These are phyloP conservation scores for Sinelater perroti DNA, from an alignment of 2,888 invertebrate genomes.

Conservation along the genomic window DNA sequence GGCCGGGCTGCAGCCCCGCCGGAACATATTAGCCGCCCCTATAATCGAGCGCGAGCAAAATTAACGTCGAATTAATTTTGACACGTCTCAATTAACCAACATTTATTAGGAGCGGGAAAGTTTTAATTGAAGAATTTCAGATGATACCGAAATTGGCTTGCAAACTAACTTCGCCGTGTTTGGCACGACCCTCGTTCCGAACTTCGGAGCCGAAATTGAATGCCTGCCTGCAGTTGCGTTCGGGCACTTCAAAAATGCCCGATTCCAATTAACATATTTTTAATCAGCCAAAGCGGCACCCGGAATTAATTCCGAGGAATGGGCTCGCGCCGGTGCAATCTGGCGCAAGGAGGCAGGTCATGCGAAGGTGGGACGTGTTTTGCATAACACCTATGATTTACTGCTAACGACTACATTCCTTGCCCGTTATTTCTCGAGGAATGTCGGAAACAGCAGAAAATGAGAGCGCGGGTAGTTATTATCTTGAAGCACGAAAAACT, in stretches of 20 bases:
- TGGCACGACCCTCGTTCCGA: constrained; percentile 15
- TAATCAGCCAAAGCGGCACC: constrained; percentile 1
- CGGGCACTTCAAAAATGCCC: constrained; percentile 21
- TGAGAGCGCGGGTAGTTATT: no score
- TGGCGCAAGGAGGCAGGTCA: not conserved
- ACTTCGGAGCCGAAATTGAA: constrained; percentile 23
- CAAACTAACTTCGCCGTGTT: constrained; percentile 35
- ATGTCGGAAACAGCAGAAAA: not conserved
- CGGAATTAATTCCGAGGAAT: constrained; percentile 5
- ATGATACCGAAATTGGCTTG: constrained; percentile 38
- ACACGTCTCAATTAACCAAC: constrained; percentile 48
- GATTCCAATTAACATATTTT: constrained; percentile 27
- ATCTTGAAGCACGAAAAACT: no score
- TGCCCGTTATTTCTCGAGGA: not conserved
- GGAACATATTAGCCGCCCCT: constrained; percentile 35
- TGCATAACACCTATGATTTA: constrained; percentile 19
- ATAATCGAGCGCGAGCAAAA: constrained; percentile 37
- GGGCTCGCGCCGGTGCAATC: not conserved
- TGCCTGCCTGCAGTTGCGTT: constrained; percentile 12
- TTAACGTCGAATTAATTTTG: constrained; percentile 48
- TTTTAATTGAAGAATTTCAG: constrained; percentile 45
- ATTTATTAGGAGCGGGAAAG: constrained; percentile 46
- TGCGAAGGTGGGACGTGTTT: constrained; percentile 9
- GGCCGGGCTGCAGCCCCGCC: constrained; percentile 26
- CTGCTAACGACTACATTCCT: constrained; percentile 22